These are phyloP conservation scores for Gymnoscopelus braueri DNA, from an alignment of 2,797 vertebrate genomes.

Conservation along the genomic window DNA sequence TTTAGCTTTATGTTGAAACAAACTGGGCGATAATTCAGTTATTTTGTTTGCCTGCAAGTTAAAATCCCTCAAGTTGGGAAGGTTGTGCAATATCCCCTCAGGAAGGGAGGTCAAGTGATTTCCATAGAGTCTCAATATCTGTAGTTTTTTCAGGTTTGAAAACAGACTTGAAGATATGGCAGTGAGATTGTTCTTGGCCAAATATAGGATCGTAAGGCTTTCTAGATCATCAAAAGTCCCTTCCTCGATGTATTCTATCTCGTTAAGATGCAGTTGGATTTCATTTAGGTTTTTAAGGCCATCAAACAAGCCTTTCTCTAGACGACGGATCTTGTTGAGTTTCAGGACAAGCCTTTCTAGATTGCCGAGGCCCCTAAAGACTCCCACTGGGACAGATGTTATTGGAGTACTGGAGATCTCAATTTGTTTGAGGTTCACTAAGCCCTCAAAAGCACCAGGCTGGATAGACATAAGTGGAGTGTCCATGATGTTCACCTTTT, in stretches of 20 bases:
- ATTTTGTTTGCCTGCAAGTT: conserved; percentile 74
- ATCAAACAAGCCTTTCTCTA: conserved; percentile 81
- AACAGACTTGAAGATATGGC: conserved; percentile 70
- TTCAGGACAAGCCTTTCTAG: conserved; percentile 77
- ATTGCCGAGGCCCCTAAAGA: conserved; percentile 77
- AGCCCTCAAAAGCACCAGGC: conserved; percentile 81
- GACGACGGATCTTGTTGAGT: conserved; percentile 66
- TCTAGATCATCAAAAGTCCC: conserved; percentile 80
- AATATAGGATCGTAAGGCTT: conserved; percentile 71
- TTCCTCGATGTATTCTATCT: conserved; percentile 79
- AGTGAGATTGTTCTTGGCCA: conserved; percentile 79
- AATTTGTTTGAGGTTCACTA: conserved; percentile 65
- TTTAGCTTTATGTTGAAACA: conserved; percentile 77
- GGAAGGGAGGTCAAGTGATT: conserved; percentile 78
- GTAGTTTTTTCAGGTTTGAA: conserved; percentile 73
- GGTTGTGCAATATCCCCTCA: conserved; percentile 74
- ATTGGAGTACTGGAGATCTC: conserved; percentile 77
- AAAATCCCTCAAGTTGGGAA: conserved; percentile 76
- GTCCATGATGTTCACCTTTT: conserved; percentile 75
- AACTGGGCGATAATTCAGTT: conserved; percentile 62
- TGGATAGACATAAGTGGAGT: conserved; percentile 74
- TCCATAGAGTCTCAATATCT: conserved; percentile 76
- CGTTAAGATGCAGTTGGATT: conserved; percentile 74
- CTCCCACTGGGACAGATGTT: conserved; percentile 64
- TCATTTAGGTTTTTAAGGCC: conserved; percentile 64